These are phyloP conservation scores for Melanotaenia duboulayi DNA, from an alignment of 2,113 vertebrate species.

Conservation along the genomic window DNA sequence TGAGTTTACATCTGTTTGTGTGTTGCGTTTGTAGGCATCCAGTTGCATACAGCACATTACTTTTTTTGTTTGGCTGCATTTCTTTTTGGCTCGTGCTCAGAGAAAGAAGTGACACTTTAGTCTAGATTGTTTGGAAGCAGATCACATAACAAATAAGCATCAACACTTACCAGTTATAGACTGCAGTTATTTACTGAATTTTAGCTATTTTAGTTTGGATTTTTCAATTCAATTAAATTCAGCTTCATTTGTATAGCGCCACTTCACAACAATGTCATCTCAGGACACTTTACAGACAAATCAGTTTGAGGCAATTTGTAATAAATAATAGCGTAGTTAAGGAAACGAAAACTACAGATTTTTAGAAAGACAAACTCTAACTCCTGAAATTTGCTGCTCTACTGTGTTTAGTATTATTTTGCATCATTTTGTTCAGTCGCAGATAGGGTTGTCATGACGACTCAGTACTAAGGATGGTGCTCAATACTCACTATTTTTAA, in stretches of 20 bases:
- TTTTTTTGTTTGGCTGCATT: conserved; percentile 15
- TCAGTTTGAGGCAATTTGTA: no score
- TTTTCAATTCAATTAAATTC: no score
- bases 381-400: neutral
- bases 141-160: conserved; percentile 11
- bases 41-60: neutral
- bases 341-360: no score
- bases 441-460: no score
- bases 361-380: neutral
- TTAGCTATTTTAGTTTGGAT: neutral
- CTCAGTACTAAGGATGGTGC: no score
- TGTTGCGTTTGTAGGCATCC: neutral
- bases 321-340: no score
- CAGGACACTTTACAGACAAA: no score
- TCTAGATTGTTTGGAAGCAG: neutral
- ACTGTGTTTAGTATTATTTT: neutral
- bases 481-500: no score
- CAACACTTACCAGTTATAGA: neutral
- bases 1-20: neutral
- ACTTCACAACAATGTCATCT: no score
- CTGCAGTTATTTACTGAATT: neutral
- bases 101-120: conserved; percentile 5
- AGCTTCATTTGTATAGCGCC: no score
- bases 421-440: no score
- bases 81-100: conserved; percentile 15